Conservation (phyloP, 2,797 vertebrate genomes). For the Coranthus polyacanthus region DNA sequence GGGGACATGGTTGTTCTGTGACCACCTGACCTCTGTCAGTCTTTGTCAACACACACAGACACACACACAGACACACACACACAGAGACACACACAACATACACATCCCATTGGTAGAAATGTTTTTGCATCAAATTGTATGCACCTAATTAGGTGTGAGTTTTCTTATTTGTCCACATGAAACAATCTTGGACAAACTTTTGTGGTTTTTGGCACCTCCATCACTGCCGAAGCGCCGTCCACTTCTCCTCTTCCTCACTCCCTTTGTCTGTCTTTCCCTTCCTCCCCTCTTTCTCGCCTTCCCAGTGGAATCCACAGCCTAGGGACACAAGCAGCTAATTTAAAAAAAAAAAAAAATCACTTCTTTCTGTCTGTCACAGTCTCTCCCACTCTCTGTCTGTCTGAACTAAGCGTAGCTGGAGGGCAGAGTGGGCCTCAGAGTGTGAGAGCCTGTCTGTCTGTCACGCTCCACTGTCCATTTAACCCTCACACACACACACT, state of each 20-base stretch:
- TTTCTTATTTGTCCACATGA: conserved; percentile 4
- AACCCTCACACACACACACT: conserved; percentile 69
- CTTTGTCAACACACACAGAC: conserved; percentile 62
- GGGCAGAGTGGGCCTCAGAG: conserved; percentile 83
- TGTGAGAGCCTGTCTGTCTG: conserved; percentile 84
- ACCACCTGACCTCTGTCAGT: conserved; percentile 80
- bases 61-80: conserved; percentile 29
- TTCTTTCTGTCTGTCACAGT: conserved; percentile 79
- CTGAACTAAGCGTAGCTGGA: conserved; percentile 84
- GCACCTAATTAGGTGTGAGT: conserved; percentile 5
- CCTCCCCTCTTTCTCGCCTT: conserved; percentile 72
- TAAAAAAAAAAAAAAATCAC: conserved; percentile 75
- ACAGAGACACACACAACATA: conserved; percentile 14
- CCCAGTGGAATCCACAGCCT: conserved; percentile 84
- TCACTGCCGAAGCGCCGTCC: conserved; percentile 33
- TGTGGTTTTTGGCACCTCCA: conserved; percentile 8
- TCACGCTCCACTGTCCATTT: conserved; percentile 85
- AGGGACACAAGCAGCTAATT: conserved; percentile 84
- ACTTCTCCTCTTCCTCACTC: conserved; percentile 45
- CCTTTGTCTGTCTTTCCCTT: conserved; percentile 49
- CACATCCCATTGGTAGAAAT: conserved; percentile 17
- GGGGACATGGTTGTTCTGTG: conserved; percentile 69
- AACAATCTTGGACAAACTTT: background rate
- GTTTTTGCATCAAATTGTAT: conserved; percentile 26
- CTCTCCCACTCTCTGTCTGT: conserved; percentile 74